Conservation (phyloP, 1,140 invertebrate species). For the Trichonephila clavata region DNA sequence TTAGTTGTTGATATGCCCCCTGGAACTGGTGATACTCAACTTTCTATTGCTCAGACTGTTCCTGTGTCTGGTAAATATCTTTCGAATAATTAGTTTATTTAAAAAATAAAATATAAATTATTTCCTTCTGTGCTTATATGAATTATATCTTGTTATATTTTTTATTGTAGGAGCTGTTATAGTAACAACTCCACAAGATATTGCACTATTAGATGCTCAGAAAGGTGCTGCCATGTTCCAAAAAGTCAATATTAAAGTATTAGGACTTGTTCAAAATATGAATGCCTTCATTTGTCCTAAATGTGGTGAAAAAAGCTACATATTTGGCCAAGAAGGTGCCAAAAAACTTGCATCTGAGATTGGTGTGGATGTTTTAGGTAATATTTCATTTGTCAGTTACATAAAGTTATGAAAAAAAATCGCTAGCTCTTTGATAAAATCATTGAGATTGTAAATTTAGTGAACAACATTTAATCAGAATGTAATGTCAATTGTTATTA, state of each 20-base stretch:
- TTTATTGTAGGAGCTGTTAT: constrained; percentile 86
- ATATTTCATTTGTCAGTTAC: neutral
- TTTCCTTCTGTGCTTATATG: neutral
- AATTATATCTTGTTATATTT: neutral
- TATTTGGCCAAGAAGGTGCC: constrained; percentile 79
- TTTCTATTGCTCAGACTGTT: constrained; percentile 92
- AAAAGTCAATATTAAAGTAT: constrained; percentile 89
- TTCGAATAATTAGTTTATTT: neutral
- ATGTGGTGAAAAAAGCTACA: constrained; percentile 82
- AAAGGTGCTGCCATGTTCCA: constrained; percentile 80
- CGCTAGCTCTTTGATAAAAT: no score
- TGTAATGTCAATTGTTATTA: no score
- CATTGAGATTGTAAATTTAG: no score
- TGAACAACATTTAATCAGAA: no score
- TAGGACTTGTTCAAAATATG: constrained; percentile 94
- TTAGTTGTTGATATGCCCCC: constrained; percentile 94
- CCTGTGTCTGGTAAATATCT: constrained; percentile 86
- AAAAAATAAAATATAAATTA: neutral
- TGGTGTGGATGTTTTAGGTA: constrained; percentile 74
- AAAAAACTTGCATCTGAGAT: constrained; percentile 78
- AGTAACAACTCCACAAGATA: constrained; percentile 92
- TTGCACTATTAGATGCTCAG: constrained; percentile 89
- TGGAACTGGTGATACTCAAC: constrained; percentile 94
- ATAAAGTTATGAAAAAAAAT: neutral
- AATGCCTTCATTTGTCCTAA: constrained; percentile 85